A percentile compares a stretch with the other conserved stretches of the same genome.
phyloP scores from a whole-genome alignment of 1,140 invertebrate genomes.

The Trissolcus basalis region DNA sequence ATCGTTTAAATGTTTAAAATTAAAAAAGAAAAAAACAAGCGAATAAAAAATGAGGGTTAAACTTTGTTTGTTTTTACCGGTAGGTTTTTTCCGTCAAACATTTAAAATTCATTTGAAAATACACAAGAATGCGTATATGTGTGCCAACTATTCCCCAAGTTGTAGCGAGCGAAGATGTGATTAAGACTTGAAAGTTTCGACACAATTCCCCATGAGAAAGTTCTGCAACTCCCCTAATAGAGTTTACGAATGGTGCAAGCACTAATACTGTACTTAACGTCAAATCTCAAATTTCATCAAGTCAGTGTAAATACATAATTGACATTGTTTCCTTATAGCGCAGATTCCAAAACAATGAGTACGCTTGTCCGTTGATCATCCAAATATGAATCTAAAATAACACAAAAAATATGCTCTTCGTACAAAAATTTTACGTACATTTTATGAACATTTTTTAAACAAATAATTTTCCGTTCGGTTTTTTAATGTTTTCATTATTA shows the following conservation, averaged over 20 bases:
- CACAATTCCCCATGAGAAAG: slow-evolving; percentile 28
- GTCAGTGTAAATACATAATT: slow-evolving; percentile 4
- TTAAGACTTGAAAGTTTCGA: slow-evolving; percentile 19
- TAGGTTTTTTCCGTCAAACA: too few species aligned
- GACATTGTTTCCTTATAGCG: neutral
- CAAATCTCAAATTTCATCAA: slow-evolving; percentile 21
- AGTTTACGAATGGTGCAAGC: slow-evolving; percentile 12
- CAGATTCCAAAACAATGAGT: neutral
- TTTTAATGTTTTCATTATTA: too few species aligned
- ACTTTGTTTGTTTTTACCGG: too few species aligned
- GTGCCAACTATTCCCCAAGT: slow-evolving; percentile 9
- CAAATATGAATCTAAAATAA: too few species aligned
- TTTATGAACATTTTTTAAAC: too few species aligned
- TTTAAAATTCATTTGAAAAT: neutral
- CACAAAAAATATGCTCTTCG: too few species aligned
- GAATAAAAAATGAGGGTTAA: too few species aligned
- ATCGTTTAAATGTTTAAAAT: too few species aligned
- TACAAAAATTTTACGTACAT: too few species aligned
- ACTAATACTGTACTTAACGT: slow-evolving; percentile 26
- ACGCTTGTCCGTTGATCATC: too few species aligned
- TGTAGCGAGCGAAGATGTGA: slow-evolving; percentile 12
- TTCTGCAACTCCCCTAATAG: slow-evolving; percentile 12
- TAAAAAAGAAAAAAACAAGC: too few species aligned
- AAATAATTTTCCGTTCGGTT: too few species aligned
- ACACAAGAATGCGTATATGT: neutral